phyloP scores from a whole-genome alignment of 2,797 vertebrate genomes.

The Microctenopoma lineatum region DNA sequence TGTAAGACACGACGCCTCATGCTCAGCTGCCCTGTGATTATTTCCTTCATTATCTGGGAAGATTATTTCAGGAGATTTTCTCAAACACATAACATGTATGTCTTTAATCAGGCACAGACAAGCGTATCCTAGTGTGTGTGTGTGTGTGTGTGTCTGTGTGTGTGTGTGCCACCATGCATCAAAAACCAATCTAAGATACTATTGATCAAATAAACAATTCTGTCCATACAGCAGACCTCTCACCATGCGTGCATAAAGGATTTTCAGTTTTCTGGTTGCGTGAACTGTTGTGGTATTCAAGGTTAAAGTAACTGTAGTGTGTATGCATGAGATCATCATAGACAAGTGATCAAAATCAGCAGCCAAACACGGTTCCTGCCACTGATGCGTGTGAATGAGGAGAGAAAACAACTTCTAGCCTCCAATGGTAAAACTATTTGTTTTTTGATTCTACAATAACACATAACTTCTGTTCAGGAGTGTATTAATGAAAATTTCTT shows the following conservation, averaged over 20 bases:
- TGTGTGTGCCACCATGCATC: conserved; percentile 32
- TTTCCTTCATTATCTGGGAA: conserved; percentile 37
- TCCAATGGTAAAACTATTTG: not conserved
- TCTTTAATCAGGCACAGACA: conserved; percentile 45
- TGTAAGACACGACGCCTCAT: not conserved
- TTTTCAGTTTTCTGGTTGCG: not conserved
- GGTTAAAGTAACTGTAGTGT: not conserved
- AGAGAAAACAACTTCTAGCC: not conserved
- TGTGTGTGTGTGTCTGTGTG: conserved; percentile 36
- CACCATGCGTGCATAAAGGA: conserved; percentile 30
- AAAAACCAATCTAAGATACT: conserved; percentile 48
- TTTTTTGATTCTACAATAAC: not conserved
- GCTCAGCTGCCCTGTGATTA: not conserved
- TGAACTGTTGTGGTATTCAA: not conserved
- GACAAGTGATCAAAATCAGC: conserved; percentile 2
- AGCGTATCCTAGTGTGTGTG: conserved; percentile 26
- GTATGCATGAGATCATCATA: conserved; percentile 4
- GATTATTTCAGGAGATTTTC: conserved; percentile 49
- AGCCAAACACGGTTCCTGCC: not conserved
- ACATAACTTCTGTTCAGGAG: not conserved
- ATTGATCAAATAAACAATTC: conserved; percentile 71
- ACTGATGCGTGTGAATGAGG: not conserved
- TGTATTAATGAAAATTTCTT: conserved; percentile 19
- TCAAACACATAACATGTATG: conserved; percentile 46
- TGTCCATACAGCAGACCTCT: conserved; percentile 61